A percentile compares a stretch with the other conserved stretches of the same genome.
Conservation (phyloP, 2,888 invertebrate species). For the Cataglyphis altisquamis region DNA sequence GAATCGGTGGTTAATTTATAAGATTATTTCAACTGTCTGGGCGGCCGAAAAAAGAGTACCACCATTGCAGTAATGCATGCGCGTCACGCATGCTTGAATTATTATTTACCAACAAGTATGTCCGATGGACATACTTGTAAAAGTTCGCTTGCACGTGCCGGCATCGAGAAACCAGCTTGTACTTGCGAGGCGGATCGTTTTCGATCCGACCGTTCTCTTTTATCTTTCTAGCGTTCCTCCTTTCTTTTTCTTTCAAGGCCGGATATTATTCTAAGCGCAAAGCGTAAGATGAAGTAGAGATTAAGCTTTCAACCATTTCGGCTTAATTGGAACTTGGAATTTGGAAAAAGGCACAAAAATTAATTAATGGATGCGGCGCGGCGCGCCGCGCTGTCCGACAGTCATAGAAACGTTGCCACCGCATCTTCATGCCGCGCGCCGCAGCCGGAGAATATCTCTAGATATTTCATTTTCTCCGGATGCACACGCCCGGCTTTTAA, state of each 20-base stretch:
- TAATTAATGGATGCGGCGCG: slow-evolving; percentile 44
- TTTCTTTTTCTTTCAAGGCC: slow-evolving; percentile 26
- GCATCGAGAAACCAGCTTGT: slow-evolving; percentile 42
- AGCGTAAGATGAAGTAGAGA: slow-evolving; percentile 58
- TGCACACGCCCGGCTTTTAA: slow-evolving; percentile 33
- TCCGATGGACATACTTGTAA: slow-evolving; percentile 48
- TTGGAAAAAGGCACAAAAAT: slow-evolving; percentile 60
- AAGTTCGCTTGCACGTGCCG: slow-evolving; percentile 54
- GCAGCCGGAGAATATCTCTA: background rate
- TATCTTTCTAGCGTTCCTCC: background rate
- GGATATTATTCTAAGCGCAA: slow-evolving; percentile 35
- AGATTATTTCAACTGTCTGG: slow-evolving; percentile 10
- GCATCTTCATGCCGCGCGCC: background rate
- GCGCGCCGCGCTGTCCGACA: background rate
- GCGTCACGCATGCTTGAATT: slow-evolving; percentile 40
- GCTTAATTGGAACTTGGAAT: slow-evolving; percentile 63
- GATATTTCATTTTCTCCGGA: slow-evolving; percentile 15
- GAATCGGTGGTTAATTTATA: background rate
- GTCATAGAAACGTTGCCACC: slow-evolving; percentile 28
- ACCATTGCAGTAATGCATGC: background rate
- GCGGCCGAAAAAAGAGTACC: slow-evolving; percentile 9
- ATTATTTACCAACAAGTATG: slow-evolving; percentile 50
- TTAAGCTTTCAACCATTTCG: slow-evolving; percentile 53
- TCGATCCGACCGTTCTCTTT: slow-evolving; percentile 1
- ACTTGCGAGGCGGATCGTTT: slow-evolving; percentile 11